Evolutionary conservation across 1,140 invertebrate species (phyloP).

Genomic region (Bombyx mori): DNA sequence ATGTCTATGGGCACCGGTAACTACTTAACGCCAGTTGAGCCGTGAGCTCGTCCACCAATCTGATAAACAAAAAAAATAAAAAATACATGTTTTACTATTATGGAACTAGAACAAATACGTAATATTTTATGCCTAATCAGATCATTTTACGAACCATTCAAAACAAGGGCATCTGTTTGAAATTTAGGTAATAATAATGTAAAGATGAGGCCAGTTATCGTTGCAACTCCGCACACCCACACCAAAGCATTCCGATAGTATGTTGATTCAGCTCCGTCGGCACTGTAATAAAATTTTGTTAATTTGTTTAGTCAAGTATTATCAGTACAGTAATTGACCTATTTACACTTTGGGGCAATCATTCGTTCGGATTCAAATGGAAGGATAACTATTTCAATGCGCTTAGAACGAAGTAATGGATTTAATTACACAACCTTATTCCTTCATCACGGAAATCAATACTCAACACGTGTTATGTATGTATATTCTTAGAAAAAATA

Average conservation of each 20-base stretch:
- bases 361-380: too few species aligned
- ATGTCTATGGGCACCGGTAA: too few species aligned
- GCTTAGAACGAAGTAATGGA: too few species aligned
- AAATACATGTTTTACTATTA: too few species aligned
- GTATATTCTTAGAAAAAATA: neutral
- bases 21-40: too few species aligned
- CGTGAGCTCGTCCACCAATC: too few species aligned
- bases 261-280: constrained; percentile 32
- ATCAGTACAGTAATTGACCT: too few species aligned
- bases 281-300: constrained; percentile 29
- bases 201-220: constrained; percentile 46
- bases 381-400: too few species aligned
- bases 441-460: neutral
- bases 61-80: too few species aligned
- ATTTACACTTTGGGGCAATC: too few species aligned
- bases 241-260: constrained; percentile 67
- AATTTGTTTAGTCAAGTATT: neutral
- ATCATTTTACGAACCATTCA: constrained; percentile 23
- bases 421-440: neutral
- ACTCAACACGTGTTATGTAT: neutral
- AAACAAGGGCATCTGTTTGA: constrained; percentile 22
- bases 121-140: too few species aligned
- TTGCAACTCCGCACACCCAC: constrained; percentile 66
- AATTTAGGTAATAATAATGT: constrained; percentile 40
- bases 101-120: too few species aligned